phyloP scores from a whole-genome alignment of 2,797 vertebrate species.

The Tangara arthus region DNA sequence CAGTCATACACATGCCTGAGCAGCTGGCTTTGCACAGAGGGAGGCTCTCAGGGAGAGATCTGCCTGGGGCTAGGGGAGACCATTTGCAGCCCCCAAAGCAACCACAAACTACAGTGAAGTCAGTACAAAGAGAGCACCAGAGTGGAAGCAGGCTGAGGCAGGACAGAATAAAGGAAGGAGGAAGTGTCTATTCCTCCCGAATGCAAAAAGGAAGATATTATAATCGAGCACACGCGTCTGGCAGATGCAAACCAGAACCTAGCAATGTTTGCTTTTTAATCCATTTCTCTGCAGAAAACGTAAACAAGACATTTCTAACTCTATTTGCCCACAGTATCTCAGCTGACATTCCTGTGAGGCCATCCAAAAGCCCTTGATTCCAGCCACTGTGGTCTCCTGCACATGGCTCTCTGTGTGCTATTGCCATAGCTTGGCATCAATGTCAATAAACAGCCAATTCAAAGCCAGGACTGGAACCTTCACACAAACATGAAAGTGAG shows the following conservation, averaged over 20 bases:
- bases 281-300: not conserved
- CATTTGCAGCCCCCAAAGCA: not conserved
- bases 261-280: not conserved
- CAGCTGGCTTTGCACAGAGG: too few species aligned
- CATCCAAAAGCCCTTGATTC: not conserved
- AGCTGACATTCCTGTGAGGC: not conserved
- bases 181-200: not conserved
- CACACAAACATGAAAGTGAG: not conserved
- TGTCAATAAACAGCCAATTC: accelerated
- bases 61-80: not conserved
- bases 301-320: not conserved
- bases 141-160: not conserved
- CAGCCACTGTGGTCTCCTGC: not conserved
- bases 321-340: not conserved
- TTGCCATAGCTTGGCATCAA: not conserved
- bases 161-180: not conserved
- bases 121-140: not conserved
- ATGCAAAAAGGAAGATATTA: not conserved
- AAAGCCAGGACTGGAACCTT: not conserved
- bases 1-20: too few species aligned
- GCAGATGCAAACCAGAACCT: not conserved
- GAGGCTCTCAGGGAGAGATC: not conserved
- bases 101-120: not conserved
- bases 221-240: not conserved
- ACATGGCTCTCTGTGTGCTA: not conserved